These are phyloP conservation scores for Amphipoea oculea DNA, from an alignment of 2,888 invertebrate genomes.

Conservation along the genomic window DNA sequence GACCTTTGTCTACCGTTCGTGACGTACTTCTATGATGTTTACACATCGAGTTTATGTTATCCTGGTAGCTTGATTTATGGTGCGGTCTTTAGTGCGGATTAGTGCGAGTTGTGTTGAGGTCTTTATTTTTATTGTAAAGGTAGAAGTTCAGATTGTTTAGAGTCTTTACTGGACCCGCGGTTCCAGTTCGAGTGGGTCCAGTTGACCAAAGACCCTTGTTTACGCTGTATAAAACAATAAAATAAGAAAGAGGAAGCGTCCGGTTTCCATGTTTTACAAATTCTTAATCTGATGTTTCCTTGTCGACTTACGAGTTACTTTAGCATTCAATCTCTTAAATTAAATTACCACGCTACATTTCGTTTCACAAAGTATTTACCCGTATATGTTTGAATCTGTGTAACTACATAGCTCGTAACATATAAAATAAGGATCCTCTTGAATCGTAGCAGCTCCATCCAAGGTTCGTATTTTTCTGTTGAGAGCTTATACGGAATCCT, in stretches of 20 bases:
- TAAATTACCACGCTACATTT: constrained; percentile 21
- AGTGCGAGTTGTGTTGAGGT: constrained; percentile 6
- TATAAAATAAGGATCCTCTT: constrained; percentile 50
- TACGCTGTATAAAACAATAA: background rate
- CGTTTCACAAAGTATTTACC: constrained; percentile 12
- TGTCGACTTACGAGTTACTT: background rate
- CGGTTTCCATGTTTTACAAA: background rate
- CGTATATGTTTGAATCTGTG: constrained; percentile 31
- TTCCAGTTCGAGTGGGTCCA: too few species aligned
- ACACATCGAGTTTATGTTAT: constrained; percentile 57
- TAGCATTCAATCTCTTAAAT: constrained; percentile 12
- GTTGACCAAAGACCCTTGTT: background rate
- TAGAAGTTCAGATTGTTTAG: background rate
- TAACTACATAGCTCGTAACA: constrained; percentile 41
- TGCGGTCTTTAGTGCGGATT: constrained; percentile 10
- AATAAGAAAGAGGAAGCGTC: background rate
- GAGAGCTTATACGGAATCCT: constrained; percentile 64
- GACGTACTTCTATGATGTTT: constrained; percentile 63
- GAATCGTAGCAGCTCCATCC: constrained; percentile 30
- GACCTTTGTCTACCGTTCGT: constrained; percentile 66
- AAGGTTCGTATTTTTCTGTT: constrained; percentile 53
- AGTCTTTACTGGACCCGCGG: too few species aligned
- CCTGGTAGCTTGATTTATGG: constrained; percentile 49
- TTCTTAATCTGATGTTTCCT: background rate
- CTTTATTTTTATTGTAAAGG: constrained; percentile 2